Evolutionary conservation across 2,888 invertebrate species (phyloP), one percentile per base, ranked within the genome.

Genomic region (Xestia xanthographa): DNA sequence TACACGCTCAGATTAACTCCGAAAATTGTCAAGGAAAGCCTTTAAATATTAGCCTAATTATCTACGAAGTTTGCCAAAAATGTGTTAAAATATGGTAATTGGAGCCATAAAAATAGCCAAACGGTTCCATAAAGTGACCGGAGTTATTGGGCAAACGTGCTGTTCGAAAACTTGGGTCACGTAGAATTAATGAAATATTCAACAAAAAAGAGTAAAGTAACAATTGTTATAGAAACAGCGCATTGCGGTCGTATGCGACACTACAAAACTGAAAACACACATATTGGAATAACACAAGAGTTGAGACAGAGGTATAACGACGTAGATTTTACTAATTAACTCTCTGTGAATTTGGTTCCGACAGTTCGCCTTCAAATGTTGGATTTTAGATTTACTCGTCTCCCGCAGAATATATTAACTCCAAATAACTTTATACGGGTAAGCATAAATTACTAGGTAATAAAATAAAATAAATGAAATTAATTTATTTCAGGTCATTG

Each of bases 221-320:
- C 74, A 82, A 75, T 81, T 86, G 79, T 84, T 85, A 66, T 79
- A 81, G 86, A 85, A 88, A 86, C 83, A 81, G 92, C 94, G 94
- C 94, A 94, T 82, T 94, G 94, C 94, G 92, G 93, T 80, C 68
- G 79, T 84, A 87, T 89, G 91, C 89, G 90, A 87, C 88, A 80
- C 72, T 72, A 77, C 75, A 72, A 63, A 75, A 85, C 79, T 83
- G 78, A 82, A 86, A 87, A 82, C 77, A 75, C 79, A 76, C 60
- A 34, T 79, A 77, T 73, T 66, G 72, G 20, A 74, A 83, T 66
- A 74, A 78, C 60, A 72, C 43, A n/a, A 70, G 45, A 73, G 34
- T 63, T 45, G n/a, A 34, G 26, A 48, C 38, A 48, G 22, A 72
- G 20, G 60, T 38, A 66, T 69, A 69, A 50, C 50, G 56, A 77